Percentiles rank a stretch among this genome's conserved stretches.
Evolutionary conservation across 1,140 invertebrate genomes (phyloP).

Genomic region (Geopemphigus sp.): DNA sequence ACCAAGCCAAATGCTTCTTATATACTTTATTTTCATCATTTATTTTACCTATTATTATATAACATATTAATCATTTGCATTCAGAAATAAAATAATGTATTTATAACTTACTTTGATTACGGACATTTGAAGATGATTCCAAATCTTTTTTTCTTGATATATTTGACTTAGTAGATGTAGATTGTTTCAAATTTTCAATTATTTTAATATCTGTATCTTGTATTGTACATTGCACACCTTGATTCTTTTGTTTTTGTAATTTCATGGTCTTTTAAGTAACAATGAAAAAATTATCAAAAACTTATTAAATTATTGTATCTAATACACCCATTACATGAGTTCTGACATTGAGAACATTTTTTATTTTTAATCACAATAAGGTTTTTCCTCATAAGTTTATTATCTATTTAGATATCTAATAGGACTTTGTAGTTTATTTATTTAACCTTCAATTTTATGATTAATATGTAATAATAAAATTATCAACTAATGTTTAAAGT

Average conservation of each 20-base stretch:
- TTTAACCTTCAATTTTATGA: too few relatives aligned
- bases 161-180: neutral
- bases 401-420: too few relatives aligned
- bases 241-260: constrained; percentile 30
- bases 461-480: too few relatives aligned
- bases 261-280: neutral
- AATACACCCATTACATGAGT: too few relatives aligned
- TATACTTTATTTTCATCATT: constrained; percentile 16
- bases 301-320: neutral
- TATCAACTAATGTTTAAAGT: too few relatives aligned
- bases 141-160: neutral
- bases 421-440: too few relatives aligned
- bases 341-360: too few relatives aligned
- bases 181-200: neutral
- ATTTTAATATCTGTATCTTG: neutral
- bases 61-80: neutral
- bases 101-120: constrained; percentile 5
- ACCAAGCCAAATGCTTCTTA: constrained; percentile 28
- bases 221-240: constrained; percentile 28
- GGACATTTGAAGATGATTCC: neutral
- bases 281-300: neutral
- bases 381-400: too few relatives aligned
- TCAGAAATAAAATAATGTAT: neutral
- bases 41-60: constrained; percentile 11
- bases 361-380: too few relatives aligned